Evolutionary conservation across 2,888 invertebrate genomes (phyloP).

Genomic region (Protodeltote pygarga): DNA sequence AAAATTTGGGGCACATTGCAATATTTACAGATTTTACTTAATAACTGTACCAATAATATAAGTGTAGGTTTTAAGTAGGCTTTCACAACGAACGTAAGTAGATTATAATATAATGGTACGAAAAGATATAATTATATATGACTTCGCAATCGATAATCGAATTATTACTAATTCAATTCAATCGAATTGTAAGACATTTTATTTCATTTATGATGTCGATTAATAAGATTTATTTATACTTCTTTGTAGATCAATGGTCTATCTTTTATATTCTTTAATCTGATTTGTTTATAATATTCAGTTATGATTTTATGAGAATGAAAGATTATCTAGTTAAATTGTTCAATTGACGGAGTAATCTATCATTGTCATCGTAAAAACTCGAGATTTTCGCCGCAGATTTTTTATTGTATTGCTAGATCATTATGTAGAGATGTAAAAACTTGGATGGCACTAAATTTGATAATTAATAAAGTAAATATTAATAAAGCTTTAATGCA

Average conservation of each 20-base stretch:
- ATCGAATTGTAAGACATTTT: conserved; percentile 4
- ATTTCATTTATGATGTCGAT: not conserved
- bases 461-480: too few species aligned
- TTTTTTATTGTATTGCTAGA: too few species aligned
- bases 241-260: not conserved
- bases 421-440: too few species aligned
- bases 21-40: conserved; percentile 26
- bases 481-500: too few species aligned
- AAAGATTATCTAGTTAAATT: too few species aligned
- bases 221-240: not conserved
- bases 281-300: too few species aligned
- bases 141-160: conserved; percentile 44
- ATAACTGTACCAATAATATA: conserved; percentile 15
- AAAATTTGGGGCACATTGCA: not conserved
- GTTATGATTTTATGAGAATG: too few species aligned
- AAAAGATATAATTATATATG: conserved; percentile 37
- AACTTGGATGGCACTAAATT: too few species aligned
- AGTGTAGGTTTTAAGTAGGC: conserved; percentile 15
- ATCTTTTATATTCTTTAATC: not conserved
- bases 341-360: too few species aligned
- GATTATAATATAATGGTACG: conserved; percentile 41
- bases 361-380: too few species aligned
- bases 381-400: too few species aligned
- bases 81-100: conserved; percentile 37
- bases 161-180: conserved; percentile 26